These are phyloP conservation scores for Rhizoglyphus robini DNA, from an alignment of 1,140 invertebrate genomes.

Conservation along the genomic window DNA sequence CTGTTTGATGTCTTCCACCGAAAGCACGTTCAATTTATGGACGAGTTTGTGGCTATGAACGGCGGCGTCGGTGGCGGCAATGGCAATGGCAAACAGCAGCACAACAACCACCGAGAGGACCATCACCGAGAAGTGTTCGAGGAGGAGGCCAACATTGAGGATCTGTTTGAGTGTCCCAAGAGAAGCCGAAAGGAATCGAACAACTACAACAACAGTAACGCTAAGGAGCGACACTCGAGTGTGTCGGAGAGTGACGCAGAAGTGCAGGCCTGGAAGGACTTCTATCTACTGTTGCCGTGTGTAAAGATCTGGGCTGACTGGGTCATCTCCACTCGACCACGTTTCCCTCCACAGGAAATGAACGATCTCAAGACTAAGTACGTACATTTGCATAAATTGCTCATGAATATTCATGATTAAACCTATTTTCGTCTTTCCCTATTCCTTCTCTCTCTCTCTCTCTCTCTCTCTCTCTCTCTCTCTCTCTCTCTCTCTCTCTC, in stretches of 20 bases:
- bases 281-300: neutral
- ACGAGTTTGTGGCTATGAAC: neutral
- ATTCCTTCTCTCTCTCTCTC: too few relatives aligned
- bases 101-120: too few relatives aligned
- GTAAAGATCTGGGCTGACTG: constrained; percentile 10
- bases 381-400: too few relatives aligned
- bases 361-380: constrained; percentile 4
- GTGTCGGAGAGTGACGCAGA: neutral
- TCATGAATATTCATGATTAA: neutral
- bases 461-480: too few relatives aligned
- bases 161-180: neutral
- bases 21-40: neutral
- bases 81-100: neutral
- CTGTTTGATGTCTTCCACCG: constrained; percentile 1
- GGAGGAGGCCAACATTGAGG: neutral
- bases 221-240: too few relatives aligned
- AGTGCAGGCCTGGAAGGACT: neutral
- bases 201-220: too few relatives aligned
- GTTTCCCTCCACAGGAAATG: constrained; percentile 4
- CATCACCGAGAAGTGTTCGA: neutral
- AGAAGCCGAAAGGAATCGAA: neutral
- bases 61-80: neutral
- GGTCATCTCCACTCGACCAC: neutral
- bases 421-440: neutral
- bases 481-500: too few relatives aligned